A percentile compares a stretch with the other conserved stretches of the same genome.
phyloP scores from a whole-genome alignment of 1,140 invertebrate genomes.

The Heterodera schachtii region DNA sequence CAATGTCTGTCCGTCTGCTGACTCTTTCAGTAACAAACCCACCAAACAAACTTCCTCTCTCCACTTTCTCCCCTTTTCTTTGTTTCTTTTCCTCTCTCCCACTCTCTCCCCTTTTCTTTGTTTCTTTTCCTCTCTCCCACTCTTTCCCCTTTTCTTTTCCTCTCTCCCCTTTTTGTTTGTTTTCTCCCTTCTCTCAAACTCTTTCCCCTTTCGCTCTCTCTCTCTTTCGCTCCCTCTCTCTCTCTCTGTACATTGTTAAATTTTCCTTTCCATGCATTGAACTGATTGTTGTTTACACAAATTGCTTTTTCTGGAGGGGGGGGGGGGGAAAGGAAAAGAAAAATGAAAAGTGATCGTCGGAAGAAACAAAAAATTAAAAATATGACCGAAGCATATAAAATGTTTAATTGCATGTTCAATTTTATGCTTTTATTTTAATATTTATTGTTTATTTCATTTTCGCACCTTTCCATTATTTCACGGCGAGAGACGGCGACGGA shows the following conservation, averaged over 20 bases:
- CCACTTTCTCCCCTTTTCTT: background rate
- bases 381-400: too few relatives aligned
- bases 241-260: too few relatives aligned
- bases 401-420: background rate
- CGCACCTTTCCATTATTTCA: slow-evolving; percentile 3
- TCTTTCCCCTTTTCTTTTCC: too few relatives aligned
- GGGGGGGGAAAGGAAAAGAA: too few relatives aligned
- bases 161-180: too few relatives aligned
- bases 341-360: background rate
- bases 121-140: background rate
- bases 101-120: background rate
- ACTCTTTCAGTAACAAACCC: background rate
- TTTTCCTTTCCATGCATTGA: too few relatives aligned
- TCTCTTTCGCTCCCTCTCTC: too few relatives aligned
- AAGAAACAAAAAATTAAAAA: background rate
- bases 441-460: background rate
- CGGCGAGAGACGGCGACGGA: background rate
- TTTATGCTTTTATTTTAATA: background rate
- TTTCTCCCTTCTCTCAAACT: too few relatives aligned
- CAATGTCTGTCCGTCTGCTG: background rate
- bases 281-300: too few relatives aligned
- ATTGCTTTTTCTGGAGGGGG: too few relatives aligned
- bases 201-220: too few relatives aligned
- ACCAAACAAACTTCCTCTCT: background rate
- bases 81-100: background rate